Base-by-base conservation (phyloP, 2,113 vertebrate species). In the Cavia aperea region DNA sequence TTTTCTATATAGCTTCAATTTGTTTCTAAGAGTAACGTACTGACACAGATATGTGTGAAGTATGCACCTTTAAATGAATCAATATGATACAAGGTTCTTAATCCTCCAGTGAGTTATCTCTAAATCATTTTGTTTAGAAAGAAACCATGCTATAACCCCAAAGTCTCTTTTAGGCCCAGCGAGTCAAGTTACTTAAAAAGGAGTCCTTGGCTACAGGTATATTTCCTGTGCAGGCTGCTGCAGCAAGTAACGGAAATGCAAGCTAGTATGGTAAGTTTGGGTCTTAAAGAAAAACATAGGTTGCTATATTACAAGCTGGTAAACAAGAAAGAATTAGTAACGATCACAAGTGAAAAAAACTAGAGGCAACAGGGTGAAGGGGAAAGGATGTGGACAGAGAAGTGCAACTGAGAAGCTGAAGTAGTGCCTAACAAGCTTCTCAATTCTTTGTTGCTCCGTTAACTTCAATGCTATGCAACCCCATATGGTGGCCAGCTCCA, bases 1-100 rank as follows among this genome's bases (percentile, higher is more conserved):
- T 94, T 92, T 82, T 81, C 75, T 89, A 70, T 72, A 24, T 26
- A 86, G n/a, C 13, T 73, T 46, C 87, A 87, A 90, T 62, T 93
- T 88, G 65, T 94, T 94, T 79, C 87, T 65, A 65, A 86, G 56
- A 62, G 26, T 62, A 79, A 86, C 29, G 93, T 3, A 60, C 13
- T 91, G 62, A 56, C n/a, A 92, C 72, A 63, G 68, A 88, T 29
- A 88, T n/a, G 4, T 26, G 4, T 29, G 46, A 84, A 72, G 43
- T 49, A 15, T 26, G 65, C 16, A 58, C 29, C 68, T 79, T 26
- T 60, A 15, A 93, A 84, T 14, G 18, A 84, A 78, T 87, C 68
- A 77, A 51, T 66, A 46, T 62, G 2, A 33, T 70, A 56, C 68
- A 33, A 86, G 49, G 7, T 24, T 49, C 4, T 60, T 75, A 19